Evolutionary conservation across 2,797 vertebrate genomes (phyloP), one percentile per base, ranked within the genome.

Genomic region (Poecile montanus): DNA sequence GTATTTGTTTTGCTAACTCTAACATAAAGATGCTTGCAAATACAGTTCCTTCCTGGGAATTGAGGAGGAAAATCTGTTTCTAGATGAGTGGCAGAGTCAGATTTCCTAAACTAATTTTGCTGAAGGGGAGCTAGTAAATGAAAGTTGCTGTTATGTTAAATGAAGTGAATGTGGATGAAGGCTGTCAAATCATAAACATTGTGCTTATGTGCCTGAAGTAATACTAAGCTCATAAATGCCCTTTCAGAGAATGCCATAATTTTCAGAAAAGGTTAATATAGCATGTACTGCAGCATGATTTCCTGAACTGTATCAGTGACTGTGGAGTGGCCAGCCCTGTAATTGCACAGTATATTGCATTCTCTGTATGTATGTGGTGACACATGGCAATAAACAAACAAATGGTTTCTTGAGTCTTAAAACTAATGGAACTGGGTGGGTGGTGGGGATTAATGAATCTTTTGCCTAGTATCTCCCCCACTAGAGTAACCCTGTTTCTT

Each of bases 61-160:
- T 81, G 78, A 78, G 88, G 89, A 84, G 91, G 85, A 95, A 96
- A 95, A 84, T 89, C 44, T 94, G 74, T 96, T 95, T 95, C 95
- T 95, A 83, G 86, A 93, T 85, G 89, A 94, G 27, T 95, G 92
- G 96, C 83, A 86, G 94, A 89, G 93, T 96, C 88, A 94, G 94
- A 92, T 94, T 94, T 93, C 92, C 95, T 96, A 91, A 93, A 34
- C 78, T 92, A 96, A 96, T 92, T 94, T 95, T 96, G 80, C 95
- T 96, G 79, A 91, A 83, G 83, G 91, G 85, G 12, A 89, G 14
- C 83, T 93, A 96, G 91, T 94, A 89, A 88, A 90, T 95, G 93
- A 89, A 66, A 88, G 78, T 95, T 95, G 85, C 91, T 94, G 78
- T 96, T 95, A 80, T 0, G 4, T 93, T 96, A 95, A 93, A 93